Percentiles rank a stretch among this genome's conserved stretches.
These are phyloP conservation scores for Spilarctia lutea DNA, from an alignment of 2,888 invertebrate genomes.

Conservation along the genomic window DNA sequence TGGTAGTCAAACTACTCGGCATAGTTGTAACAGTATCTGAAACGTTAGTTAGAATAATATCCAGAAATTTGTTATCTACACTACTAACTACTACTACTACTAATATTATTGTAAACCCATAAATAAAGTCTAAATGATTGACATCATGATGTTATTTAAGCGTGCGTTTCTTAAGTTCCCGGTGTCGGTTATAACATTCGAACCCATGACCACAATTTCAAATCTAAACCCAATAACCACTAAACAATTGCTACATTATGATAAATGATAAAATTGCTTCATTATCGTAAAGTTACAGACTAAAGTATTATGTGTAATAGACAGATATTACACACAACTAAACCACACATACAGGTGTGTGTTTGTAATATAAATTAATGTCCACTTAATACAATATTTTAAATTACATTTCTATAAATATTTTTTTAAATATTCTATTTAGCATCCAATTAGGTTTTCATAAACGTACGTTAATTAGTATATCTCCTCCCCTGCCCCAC, in stretches of 20 bases:
- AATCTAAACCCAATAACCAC: background rate
- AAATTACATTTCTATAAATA: conserved; percentile 12
- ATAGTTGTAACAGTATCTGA: no score
- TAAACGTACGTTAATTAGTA: conserved; percentile 43
- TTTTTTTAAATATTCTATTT: conserved; percentile 7
- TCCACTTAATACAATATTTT: conserved; percentile 5
- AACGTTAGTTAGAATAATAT: no score
- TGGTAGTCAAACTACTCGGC: no score
- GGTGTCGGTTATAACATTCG: background rate
- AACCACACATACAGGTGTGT: background rate
- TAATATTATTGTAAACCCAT: no score
- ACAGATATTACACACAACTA: background rate
- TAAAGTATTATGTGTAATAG: background rate
- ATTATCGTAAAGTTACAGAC: no score
- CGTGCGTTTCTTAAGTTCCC: background rate
- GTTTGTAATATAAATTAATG: conserved; percentile 4
- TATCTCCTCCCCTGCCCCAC: conserved; percentile 19
- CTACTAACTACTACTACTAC: no score
- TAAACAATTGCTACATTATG: background rate
- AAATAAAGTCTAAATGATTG: background rate
- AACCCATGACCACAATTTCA: background rate
- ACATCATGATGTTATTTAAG: background rate
- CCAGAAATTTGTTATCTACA: no score
- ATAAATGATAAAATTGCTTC: background rate
- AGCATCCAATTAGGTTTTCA: conserved; percentile 28